Evolutionary conservation across 2,113 vertebrate species (phyloP).

Genomic region (Alexandromys fortis): DNA sequence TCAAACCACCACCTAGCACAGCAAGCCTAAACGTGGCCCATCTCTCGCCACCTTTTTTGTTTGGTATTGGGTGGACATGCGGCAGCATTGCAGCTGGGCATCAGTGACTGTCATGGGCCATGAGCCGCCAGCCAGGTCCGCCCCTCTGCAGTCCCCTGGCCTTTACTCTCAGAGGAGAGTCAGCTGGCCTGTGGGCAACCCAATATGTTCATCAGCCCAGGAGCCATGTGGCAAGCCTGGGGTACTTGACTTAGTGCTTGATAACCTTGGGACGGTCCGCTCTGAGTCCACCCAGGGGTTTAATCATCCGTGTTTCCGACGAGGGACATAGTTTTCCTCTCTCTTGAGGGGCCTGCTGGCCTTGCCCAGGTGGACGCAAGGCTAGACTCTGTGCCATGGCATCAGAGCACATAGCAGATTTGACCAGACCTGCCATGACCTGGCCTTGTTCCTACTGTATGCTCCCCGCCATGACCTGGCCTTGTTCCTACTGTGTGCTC

Average conservation of each 20-base stretch:
- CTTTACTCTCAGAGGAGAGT: not conserved
- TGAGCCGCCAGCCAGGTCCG: not conserved
- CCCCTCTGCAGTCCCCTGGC: not conserved
- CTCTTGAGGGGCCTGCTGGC: not conserved
- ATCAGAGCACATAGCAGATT: not conserved
- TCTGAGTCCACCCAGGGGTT: not conserved
- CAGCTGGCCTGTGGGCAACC: not conserved
- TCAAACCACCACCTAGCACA: not conserved
- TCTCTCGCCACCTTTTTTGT: not conserved
- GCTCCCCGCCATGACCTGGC: not conserved
- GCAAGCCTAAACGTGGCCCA: not conserved
- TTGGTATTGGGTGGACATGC: not conserved
- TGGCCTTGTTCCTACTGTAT: not conserved
- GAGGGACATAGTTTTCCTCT: not conserved
- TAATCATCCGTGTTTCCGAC: not conserved
- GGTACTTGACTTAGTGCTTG: not conserved
- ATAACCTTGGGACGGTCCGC: not conserved
- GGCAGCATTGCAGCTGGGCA: no score
- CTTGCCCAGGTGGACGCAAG: not conserved
- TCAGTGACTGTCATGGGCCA: not conserved
- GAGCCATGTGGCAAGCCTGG: not conserved
- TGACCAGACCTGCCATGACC: no score
- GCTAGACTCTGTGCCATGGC: rapidly evolving
- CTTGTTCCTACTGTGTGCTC: not conserved
- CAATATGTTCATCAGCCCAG: not conserved